phyloP scores from a whole-genome alignment of 2,797 vertebrate genomes.

The Cossypha heuglini region DNA sequence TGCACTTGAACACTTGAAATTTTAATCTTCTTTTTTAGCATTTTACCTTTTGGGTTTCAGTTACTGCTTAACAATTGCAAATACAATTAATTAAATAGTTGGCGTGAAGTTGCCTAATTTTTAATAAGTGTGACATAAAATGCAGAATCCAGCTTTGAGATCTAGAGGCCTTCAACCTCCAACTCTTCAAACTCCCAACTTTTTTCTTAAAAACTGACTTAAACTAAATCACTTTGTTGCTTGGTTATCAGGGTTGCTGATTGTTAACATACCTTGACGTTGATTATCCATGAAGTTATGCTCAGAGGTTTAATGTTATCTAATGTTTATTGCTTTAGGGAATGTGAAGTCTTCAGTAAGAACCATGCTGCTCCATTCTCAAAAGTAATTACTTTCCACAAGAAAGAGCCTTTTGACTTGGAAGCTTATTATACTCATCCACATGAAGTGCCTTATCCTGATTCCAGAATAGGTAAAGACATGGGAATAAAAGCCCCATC shows the following conservation, averaged over 20 bases:
- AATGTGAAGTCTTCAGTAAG: conserved; percentile 82
- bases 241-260: background rate
- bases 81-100: background rate
- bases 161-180: background rate
- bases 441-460: conserved; percentile 80
- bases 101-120: background rate
- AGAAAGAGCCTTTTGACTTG: conserved; percentile 82
- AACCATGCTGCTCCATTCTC: conserved; percentile 82
- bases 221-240: background rate
- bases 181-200: background rate
- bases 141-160: background rate
- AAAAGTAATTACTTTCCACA: conserved; percentile 83
- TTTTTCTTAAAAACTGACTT: background rate
- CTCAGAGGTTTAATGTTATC: background rate
- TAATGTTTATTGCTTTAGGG: conserved; percentile 57
- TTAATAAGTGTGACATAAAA: background rate
- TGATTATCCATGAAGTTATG: background rate
- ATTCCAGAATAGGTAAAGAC: conserved; percentile 80
- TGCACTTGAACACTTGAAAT: background rate
- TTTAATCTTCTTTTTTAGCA: background rate
- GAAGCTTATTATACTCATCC: conserved; percentile 79
- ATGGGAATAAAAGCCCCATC: background rate
- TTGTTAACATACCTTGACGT: background rate
- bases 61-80: background rate
- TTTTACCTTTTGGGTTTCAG: background rate